Base-by-base conservation (phyloP, 1,140 invertebrate species). In the Theocolax elegans region DNA sequence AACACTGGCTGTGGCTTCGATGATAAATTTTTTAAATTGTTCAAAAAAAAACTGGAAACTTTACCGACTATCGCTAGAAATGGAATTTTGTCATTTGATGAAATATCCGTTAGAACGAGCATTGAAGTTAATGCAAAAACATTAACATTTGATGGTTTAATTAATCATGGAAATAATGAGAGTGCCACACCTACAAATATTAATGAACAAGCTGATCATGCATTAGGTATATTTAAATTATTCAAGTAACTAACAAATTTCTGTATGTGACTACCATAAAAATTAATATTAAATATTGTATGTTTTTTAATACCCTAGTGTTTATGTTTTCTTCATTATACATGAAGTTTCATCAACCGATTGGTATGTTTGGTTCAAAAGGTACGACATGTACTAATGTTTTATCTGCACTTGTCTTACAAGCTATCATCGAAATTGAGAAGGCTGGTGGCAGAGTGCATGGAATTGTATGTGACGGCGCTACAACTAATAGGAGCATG, bases 381-480 rank as follows among this genome's bases (percentile, higher is more conserved):
- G 75, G 76, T 7, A 49, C 73, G 0, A 66, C 54, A 6, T 35
- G 40, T 35, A 72, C 74, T 15, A 56, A 27, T 29, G 59, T 64
- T 12, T 38, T 76, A 25, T 58, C 75, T 2, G 38, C 73, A 49
- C 58, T 79, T 12, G 64, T 77, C 10, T 42, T 79, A 0, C 75
- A 79, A 74, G 62, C 69, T 12, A 78, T 76, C 17, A 49, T 46
- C 13, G n/a, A 62, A 12, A 53, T 72, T 15, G 73, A 73, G 72
- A 74, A 73, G 38, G 67, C 63, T 71, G 72, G 77, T 2, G 38
- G 46, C 12, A 68, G 63, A 42, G 40, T 78, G 2, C 72, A 76
- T 42, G 75, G 59, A 9, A 46, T 78, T n/a, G 54, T 78, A 12
- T 58, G 51, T 25, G 75, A 78, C 54, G 73, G 73, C 1, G 72